Base-by-base conservation (phyloP, 2,113 vertebrate species). In the Podarcis raffonei region DNA sequence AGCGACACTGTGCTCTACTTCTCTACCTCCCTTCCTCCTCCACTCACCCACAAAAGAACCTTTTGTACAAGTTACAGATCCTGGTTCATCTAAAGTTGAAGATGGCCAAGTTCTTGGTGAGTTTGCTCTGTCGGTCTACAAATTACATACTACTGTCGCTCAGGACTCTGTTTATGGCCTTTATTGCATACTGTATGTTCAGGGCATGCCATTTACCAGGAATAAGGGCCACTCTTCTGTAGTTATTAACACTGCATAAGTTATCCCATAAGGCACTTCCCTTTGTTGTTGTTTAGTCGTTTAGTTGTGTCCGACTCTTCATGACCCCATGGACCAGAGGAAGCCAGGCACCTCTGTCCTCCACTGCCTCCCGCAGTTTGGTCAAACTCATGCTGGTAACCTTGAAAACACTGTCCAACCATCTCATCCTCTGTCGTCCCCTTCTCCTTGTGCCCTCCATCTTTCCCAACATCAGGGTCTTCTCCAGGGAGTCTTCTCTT, bases 61-160 rank as follows among this genome's bases (percentile, higher is more conserved):
- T 39, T 82, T 2, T 39, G 23, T 82, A 66, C 35, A 82, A 82
- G 25, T 37, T 65, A 82, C 62, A 37, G 1, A 42, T 93, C 84
- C 86, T n/a, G 76, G 5, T 89, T 65, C 5, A 75, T 0, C 1
- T 75, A 74, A 79, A 2, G 8, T 22, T 27, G 89, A 77, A 76
- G 22, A 48, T 76, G 53, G 1, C 59, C 0, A 0, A 22, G 37
- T 57, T 48, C n/a, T 66, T 69, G 37, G 42, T 87, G 37, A 1
- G 1, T 68, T 59, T 25, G 1, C 0, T 76, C 78, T 86, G 25
- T 9, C 9, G 0, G 37, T 66, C 74, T 87, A 80, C 75, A 53
- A 85, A 3, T 8, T 42, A 37, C 2, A 78, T 2, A 35, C 0
- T 23, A 0, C 3, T 79, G 6, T 74, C 68, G 72, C 6, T 69